phyloP scores from a whole-genome alignment of 2,113 vertebrate genomes.

The Cyanoramphus novaezelandiae region DNA sequence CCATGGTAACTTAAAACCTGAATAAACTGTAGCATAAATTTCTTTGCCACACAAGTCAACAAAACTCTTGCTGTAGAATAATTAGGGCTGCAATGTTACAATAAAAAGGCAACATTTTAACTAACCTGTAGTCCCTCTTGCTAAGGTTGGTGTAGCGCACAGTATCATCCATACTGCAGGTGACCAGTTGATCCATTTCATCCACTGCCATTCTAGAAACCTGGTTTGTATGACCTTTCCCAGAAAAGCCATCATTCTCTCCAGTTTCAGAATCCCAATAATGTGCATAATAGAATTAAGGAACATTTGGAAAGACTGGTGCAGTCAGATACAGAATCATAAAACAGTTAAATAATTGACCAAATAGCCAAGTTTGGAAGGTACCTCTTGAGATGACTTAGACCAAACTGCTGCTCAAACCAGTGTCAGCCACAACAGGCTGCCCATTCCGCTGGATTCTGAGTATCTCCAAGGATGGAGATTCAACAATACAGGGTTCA shows the following conservation, averaged over 20 bases:
- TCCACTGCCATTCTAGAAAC: conserved; percentile 86
- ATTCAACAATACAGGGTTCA: neutral
- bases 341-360: neutral
- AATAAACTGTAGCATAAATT: neutral
- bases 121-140: conserved; percentile 89
- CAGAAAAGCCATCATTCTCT: conserved; percentile 85
- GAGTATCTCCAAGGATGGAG: neutral
- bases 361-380: neutral
- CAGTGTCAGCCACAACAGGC: neutral
- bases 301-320: conserved; percentile 2
- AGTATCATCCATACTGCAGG: conserved; percentile 96
- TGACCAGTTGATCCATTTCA: conserved; percentile 81
- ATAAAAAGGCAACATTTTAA: neutral
- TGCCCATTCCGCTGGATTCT: neutral
- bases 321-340: neutral
- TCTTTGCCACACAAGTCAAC: neutral
- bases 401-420: neutral
- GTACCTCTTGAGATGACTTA: neutral
- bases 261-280: conserved; percentile 93
- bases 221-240: conserved; percentile 94
- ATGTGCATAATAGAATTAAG: conserved; percentile 84
- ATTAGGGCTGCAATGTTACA: neutral
- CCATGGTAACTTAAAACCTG: conserved; percentile 17
- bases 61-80: neutral
- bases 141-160: conserved; percentile 85